phyloP scores from a whole-genome alignment of 2,797 vertebrate genomes.

The Oreonectes daqikongensis region DNA sequence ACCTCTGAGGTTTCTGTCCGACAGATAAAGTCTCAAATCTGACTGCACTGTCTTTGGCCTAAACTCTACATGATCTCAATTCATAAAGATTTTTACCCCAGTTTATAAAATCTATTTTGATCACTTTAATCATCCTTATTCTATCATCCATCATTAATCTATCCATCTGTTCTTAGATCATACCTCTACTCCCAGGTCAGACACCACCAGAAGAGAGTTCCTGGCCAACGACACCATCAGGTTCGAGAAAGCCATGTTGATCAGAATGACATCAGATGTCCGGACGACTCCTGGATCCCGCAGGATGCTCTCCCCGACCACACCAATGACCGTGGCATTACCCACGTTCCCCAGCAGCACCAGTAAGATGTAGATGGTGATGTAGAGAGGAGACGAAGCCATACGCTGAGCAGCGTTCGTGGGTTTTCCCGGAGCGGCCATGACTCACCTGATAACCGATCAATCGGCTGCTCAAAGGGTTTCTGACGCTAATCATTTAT shows the following conservation, averaged over 20 bases:
- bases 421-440: conserved; percentile 57
- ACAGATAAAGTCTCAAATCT: too few relatives aligned
- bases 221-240: conserved; percentile 77
- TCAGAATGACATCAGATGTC: conserved; percentile 78
- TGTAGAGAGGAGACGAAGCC: conserved; percentile 56
- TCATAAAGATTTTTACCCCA: not conserved
- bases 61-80: not conserved
- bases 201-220: conserved; percentile 74
- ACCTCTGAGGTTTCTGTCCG: not conserved
- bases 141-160: not conserved
- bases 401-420: conserved; percentile 40
- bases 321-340: conserved; percentile 70
- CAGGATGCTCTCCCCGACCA: conserved; percentile 71
- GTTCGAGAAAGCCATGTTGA: conserved; percentile 81
- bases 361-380: conserved; percentile 70
- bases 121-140: too few relatives aligned
- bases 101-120: too few relatives aligned
- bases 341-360: conserved; percentile 76
- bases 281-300: conserved; percentile 59
- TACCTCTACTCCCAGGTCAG: conserved; percentile 76
- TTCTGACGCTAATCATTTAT: not conserved
- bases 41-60: not conserved
- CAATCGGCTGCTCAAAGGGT: not conserved
- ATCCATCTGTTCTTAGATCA: not conserved
- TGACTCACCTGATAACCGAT: conserved; percentile 7